Conservation (phyloP, 2,113 vertebrate genomes). For the Oncorhynchus kisutch region DNA sequence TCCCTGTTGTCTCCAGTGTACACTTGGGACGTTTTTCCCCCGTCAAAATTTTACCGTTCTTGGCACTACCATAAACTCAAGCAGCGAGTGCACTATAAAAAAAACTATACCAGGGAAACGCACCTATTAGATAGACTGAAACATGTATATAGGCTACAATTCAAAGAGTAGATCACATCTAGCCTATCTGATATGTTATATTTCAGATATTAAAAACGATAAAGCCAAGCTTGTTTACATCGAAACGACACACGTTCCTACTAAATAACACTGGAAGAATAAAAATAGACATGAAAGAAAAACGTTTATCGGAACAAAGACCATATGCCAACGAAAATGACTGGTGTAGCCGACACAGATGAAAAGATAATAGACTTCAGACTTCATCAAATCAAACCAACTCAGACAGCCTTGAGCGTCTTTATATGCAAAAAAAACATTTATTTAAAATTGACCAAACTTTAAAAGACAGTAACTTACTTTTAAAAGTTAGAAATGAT, state of each 20-base stretch:
- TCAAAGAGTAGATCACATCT: not conserved
- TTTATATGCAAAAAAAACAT: not conserved
- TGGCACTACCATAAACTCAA: not conserved
- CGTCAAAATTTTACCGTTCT: not conserved
- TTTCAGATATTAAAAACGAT: not conserved
- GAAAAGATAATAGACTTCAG: not conserved
- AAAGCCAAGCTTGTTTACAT: not conserved
- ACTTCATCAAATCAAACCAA: not conserved
- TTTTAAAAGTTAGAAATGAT: constrained; percentile 60
- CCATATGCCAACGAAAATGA: not conserved
- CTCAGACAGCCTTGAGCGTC: not conserved
- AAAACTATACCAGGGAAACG: not conserved
- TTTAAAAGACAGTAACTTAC: not conserved
- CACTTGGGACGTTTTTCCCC: constrained; percentile 10
- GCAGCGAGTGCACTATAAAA: not conserved
- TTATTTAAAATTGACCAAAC: not conserved
- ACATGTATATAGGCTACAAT: not conserved
- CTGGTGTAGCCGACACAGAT: not conserved
- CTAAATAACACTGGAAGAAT: not conserved
- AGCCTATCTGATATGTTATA: no score
- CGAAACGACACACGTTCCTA: not conserved
- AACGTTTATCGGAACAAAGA: not conserved
- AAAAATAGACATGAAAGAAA: not conserved
- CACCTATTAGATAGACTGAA: not conserved
- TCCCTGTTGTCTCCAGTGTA: not conserved